Base-by-base conservation (phyloP, 2,888 invertebrate species). In the Heliconius charithonia region DNA sequence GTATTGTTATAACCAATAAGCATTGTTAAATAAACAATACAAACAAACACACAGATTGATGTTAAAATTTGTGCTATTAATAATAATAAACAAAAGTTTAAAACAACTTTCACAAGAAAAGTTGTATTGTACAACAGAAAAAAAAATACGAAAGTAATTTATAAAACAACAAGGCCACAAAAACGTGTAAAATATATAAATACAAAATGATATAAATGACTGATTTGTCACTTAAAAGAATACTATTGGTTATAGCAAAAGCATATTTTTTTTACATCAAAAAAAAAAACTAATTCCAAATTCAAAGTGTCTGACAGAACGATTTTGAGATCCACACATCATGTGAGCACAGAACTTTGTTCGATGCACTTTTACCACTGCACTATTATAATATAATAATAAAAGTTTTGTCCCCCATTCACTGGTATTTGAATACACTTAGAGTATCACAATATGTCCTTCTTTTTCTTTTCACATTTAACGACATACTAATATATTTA, bases 391-490 rank as follows among this genome's bases (percentile, higher is more conserved):
- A 89, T 63, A 63, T 63, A 88, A 89, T 90, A 91, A 87, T 69
- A 69, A 69, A 86, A 86, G 86, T 88, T 89, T 63, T 87, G 89
- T 88, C 89, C 89, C 89, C 89, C 90, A 87, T 89, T 91, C 93
- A 94, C 94, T 93, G 92, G 91, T 89, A 90, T 88, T 89, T 27
- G 63, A 63, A 63, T 63, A 63, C 92, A 91, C 91, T 91, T 69
- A 89, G 87, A 91, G 89, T 91, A 93, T 92, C 92, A 94, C 92
- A 91, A 59, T 59, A 59, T 88, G 91, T 95, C 94, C 95, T 89
- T 92, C 91, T 91, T 90, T 95, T 95, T 89, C 95, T 92, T 93
- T 95, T 95, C 89, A 91, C 94, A 91, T 93, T 92, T 87, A 95
- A 89, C 86, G 93, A 93, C 87, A 95, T 89, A 89, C 90, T 91